These are phyloP conservation scores for Heteractis magnifica DNA, from an alignment of 92 coral and sea anemone genomes.

Conservation along the genomic window DNA sequence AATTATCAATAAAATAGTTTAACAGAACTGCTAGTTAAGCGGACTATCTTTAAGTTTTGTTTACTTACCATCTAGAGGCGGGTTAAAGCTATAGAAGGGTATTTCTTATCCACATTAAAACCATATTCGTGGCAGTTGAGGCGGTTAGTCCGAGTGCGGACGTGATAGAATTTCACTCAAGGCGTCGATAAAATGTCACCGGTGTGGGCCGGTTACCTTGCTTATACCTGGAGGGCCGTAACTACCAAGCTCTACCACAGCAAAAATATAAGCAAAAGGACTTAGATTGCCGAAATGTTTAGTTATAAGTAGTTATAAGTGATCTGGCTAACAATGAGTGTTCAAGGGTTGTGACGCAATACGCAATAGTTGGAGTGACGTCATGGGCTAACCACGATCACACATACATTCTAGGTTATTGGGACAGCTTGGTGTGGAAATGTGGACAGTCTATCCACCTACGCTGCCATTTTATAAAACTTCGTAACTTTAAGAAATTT, in stretches of 20 bases:
- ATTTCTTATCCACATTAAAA: background rate
- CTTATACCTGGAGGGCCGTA: background rate
- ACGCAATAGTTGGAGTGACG: background rate
- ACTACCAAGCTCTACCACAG: background rate
- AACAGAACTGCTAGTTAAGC: background rate
- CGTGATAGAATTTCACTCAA: background rate
- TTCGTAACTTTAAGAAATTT: background rate
- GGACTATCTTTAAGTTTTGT: background rate
- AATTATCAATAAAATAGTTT: background rate
- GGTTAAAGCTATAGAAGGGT: background rate
- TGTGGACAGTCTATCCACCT: background rate
- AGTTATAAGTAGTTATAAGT: background rate
- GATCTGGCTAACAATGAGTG: background rate
- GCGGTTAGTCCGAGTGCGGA: background rate
- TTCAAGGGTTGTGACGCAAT: background rate
- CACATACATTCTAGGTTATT: background rate
- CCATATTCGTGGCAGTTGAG: constrained; percentile 4
- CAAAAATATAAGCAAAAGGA: background rate
- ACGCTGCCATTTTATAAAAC: background rate
- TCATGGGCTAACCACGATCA: background rate
- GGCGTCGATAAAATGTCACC: background rate
- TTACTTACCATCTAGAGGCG: background rate
- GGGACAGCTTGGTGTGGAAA: background rate
- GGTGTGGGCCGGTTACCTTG: background rate
- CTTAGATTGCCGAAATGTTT: background rate